These are phyloP conservation scores for Coracias cyanogaster DNA, from an alignment of 2,797 vertebrate species.

Conservation along the genomic window DNA sequence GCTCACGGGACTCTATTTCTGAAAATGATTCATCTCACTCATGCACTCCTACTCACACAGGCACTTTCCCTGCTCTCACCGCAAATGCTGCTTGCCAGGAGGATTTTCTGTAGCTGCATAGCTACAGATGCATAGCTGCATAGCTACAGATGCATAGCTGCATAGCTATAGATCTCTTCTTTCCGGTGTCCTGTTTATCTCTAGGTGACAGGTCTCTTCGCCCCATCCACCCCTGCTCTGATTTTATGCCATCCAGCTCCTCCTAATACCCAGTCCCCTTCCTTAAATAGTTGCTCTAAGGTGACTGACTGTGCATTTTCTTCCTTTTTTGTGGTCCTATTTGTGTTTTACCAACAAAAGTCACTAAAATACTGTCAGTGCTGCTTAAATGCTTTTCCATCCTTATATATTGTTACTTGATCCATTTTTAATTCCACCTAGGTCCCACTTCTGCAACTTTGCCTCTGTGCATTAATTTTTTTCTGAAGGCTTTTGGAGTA, in stretches of 20 bases:
- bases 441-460: background rate
- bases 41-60: background rate
- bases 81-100: background rate
- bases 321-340: background rate
- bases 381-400: conserved; percentile 1
- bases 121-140: background rate
- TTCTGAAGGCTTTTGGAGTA: background rate
- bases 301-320: background rate
- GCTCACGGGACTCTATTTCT: conserved; percentile 23
- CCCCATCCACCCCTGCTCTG: background rate
- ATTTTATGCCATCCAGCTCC: background rate
- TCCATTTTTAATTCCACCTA: conserved; percentile 11
- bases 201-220: background rate
- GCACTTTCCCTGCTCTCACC: background rate
- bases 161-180: background rate
- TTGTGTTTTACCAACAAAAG: conserved; percentile 14
- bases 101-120: background rate
- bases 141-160: background rate
- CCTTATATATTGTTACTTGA: background rate
- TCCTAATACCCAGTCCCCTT: background rate
- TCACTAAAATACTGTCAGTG: background rate
- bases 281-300: conserved; percentile 27
- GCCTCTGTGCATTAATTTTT: background rate
- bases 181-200: background rate
- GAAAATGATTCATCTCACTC: background rate